phyloP scores from a whole-genome alignment of 30 jellyfish, hydroid and myxozoan genomes.

The Calvadosia cruxmelitensis region DNA sequence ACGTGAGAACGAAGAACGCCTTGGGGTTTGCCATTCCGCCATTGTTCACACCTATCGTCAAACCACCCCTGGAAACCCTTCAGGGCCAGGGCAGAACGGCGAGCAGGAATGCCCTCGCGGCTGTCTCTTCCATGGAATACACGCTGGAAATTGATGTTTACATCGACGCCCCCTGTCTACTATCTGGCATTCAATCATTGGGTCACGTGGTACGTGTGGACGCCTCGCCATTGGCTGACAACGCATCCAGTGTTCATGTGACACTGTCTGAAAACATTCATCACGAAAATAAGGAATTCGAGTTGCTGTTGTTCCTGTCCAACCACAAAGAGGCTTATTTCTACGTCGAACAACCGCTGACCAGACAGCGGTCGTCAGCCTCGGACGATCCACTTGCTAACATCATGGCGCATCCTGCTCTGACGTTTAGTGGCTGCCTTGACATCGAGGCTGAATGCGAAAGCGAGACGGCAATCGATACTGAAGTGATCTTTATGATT shows the following conservation, averaged over 20 bases:
- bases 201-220: slow-evolving; percentile 73
- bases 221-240: slow-evolving; percentile 69
- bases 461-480: slow-evolving; percentile 11
- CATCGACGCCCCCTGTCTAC: slow-evolving; percentile 95
- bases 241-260: slow-evolving; percentile 69
- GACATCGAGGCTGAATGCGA: slow-evolving; percentile 19
- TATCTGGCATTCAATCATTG: slow-evolving; percentile 76
- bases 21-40: slow-evolving; percentile 57
- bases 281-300: slow-evolving; percentile 47
- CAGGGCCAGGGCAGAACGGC: not conserved
- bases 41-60: slow-evolving; percentile 56
- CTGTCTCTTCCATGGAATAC: slow-evolving; percentile 74
- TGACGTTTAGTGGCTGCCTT: slow-evolving; percentile 88
- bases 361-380: slow-evolving; percentile 32
- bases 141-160: slow-evolving; percentile 57
- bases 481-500: slow-evolving; percentile 69
- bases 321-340: slow-evolving; percentile 88
- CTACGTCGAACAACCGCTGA: slow-evolving; percentile 75
- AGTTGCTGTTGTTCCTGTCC: slow-evolving; percentile 46
- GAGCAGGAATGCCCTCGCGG: slow-evolving; percentile 30
- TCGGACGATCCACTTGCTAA: slow-evolving; percentile 77
- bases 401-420: slow-evolving; percentile 72
- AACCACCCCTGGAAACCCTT: not conserved
- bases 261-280: slow-evolving; percentile 67
- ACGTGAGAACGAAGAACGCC: slow-evolving; percentile 37